phyloP scores from a whole-genome alignment of 2,113 vertebrate genomes.

The Protobothrops mucrosquamatus region DNA sequence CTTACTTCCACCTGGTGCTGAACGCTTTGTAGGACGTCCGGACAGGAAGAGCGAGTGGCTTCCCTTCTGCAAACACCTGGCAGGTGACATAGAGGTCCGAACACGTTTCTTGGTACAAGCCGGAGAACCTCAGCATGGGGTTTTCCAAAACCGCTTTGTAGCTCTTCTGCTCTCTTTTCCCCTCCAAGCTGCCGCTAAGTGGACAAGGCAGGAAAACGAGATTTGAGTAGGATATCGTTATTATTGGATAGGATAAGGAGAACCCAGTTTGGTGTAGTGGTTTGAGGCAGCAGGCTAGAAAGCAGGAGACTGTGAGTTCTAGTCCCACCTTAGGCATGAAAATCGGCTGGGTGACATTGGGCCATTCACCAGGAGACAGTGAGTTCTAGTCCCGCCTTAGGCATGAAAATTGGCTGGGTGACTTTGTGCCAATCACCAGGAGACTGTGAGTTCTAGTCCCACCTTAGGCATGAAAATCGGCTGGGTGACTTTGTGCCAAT shows the following conservation, averaged over 20 bases:
- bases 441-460: too few species aligned
- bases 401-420: too few species aligned
- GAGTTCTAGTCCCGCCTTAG: too few species aligned
- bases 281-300: background rate
- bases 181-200: conserved; percentile 91
- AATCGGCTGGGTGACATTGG: too few species aligned
- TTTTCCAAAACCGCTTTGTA: conserved; percentile 93
- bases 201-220: background rate
- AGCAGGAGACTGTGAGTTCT: background rate
- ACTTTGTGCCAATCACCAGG: too few species aligned
- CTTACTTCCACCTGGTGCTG: conserved; percentile 99
- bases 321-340: too few species aligned
- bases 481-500: too few species aligned
- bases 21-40: conserved; percentile 97
- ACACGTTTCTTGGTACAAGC: conserved; percentile 94
- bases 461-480: too few species aligned
- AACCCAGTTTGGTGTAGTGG: background rate
- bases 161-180: conserved; percentile 95
- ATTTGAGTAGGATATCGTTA: background rate
- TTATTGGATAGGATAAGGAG: background rate
- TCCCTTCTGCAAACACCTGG: conserved; percentile 96
- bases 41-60: conserved; percentile 91
- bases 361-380: too few species aligned
- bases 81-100: conserved; percentile 97
- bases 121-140: conserved; percentile 94